phyloP scores from a whole-genome alignment of 2,797 vertebrate genomes.

The Tangara arthus region DNA sequence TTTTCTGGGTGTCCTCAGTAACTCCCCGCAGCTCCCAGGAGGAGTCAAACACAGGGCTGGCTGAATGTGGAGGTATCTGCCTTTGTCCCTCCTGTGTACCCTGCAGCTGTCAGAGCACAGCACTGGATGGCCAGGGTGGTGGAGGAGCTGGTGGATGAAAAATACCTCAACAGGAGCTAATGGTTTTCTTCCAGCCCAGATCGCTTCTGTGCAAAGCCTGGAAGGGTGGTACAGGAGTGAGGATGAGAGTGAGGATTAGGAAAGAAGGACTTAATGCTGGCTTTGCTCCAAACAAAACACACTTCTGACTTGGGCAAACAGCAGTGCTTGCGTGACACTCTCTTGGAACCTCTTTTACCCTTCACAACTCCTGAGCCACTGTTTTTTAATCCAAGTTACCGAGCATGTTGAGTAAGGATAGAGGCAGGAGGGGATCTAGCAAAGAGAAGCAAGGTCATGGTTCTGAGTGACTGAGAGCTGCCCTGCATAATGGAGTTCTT shows the following conservation, averaged over 20 bases:
- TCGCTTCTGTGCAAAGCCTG: background rate
- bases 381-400: background rate
- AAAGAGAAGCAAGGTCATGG: background rate
- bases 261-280: background rate
- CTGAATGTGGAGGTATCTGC: fast-evolving
- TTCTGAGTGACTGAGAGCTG: background rate
- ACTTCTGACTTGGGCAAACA: background rate
- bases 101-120: background rate
- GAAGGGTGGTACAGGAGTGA: background rate
- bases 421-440: background rate
- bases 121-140: fast-evolving
- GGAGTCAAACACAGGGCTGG: background rate
- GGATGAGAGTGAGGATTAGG: background rate
- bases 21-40: background rate
- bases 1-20: background rate
- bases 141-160: background rate
- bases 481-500: background rate
- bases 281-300: background rate
- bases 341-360: background rate
- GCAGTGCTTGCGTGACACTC: background rate
- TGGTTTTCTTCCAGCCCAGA: background rate
- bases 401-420: background rate
- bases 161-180: background rate
- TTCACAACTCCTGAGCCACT: background rate
- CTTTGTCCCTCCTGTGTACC: background rate